These are phyloP conservation scores for Miichthys miiuy DNA, from an alignment of 2,797 vertebrate species.

Conservation along the genomic window DNA sequence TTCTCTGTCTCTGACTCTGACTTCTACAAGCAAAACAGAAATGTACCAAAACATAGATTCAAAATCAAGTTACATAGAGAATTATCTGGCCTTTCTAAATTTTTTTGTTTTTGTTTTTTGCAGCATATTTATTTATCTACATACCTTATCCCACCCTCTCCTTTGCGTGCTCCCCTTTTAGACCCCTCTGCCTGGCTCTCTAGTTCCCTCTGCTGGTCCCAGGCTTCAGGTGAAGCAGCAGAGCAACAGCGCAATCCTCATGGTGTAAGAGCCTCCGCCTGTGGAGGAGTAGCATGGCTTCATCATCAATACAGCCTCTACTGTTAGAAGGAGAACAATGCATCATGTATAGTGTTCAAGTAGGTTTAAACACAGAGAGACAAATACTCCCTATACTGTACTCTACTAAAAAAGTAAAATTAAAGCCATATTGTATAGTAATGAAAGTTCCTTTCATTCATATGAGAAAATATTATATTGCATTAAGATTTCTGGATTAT, in stretches of 20 bases:
- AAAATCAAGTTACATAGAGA: background rate
- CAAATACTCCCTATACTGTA: too few relatives aligned
- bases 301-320: conserved; percentile 44
- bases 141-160: background rate
- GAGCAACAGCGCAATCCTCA: background rate
- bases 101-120: background rate
- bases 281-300: conserved; percentile 39
- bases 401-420: background rate
- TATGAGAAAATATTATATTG: background rate
- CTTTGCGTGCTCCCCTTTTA: background rate
- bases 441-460: too few relatives aligned
- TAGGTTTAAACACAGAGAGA: background rate
- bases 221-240: conserved; percentile 18
- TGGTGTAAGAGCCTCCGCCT: conserved; percentile 38
- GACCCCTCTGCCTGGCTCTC: background rate
- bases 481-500: background rate
- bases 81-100: background rate
- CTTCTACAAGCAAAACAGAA: background rate
- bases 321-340: conserved; percentile 8
- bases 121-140: too few relatives aligned
- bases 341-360: background rate
- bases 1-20: background rate
- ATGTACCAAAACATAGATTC: background rate
- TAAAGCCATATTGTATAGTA: background rate
- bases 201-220: conserved; percentile 55